phyloP scores from a whole-genome alignment of 30 jellyfish, hydroid and myxozoan species.

The Aurelia aurita complex sp. Pacific region DNA sequence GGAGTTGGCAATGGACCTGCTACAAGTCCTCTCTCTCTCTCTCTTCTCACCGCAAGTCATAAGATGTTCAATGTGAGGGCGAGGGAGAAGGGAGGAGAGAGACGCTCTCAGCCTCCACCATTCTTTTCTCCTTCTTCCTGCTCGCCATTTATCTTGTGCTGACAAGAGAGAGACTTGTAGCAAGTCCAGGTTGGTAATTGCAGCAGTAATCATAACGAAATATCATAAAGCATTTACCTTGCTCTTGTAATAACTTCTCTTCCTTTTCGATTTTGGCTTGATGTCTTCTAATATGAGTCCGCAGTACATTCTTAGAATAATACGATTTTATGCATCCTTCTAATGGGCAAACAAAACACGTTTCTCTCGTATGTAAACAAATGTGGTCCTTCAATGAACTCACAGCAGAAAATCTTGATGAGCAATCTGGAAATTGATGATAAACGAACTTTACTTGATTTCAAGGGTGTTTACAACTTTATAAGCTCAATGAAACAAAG shows the following conservation, averaged over 20 bases:
- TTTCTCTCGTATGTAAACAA: conserved; percentile 22
- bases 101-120: too few species aligned
- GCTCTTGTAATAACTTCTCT: conserved; percentile 11
- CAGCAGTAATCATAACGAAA: too few species aligned
- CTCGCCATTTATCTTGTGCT: too few species aligned
- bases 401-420: conserved; percentile 35
- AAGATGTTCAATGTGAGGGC: too few species aligned
- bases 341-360: conserved; percentile 27
- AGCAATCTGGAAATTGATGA: conserved; percentile 24
- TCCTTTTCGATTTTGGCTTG: conserved; percentile 23
- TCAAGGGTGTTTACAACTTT: neutral
- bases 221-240: neutral
- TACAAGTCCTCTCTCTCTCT: too few species aligned
- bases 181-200: too few species aligned
- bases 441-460: neutral
- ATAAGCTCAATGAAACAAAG: too few species aligned
- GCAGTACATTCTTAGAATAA: conserved; percentile 16
- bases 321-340: conserved; percentile 45
- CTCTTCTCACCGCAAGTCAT: too few species aligned
- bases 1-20: too few species aligned
- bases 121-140: too few species aligned
- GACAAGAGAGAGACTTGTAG: too few species aligned
- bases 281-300: conserved; percentile 42
- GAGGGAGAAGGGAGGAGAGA: too few species aligned
- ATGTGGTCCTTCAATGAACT: conserved; percentile 53